Base-by-base conservation (phyloP, 2,113 vertebrate species). In the Australoheros scitulus region DNA sequence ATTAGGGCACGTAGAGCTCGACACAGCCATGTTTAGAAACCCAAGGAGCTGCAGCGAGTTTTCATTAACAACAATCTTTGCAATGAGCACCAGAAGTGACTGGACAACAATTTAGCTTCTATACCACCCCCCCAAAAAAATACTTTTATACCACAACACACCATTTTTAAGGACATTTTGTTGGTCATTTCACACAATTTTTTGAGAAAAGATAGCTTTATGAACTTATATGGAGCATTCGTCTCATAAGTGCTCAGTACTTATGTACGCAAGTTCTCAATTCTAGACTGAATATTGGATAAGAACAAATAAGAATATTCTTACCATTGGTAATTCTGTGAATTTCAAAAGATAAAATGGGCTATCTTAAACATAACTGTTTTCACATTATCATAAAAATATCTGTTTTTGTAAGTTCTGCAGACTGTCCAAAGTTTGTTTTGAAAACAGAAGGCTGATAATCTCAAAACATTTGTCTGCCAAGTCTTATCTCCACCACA, bases 1-100 rank as follows among this genome's bases (percentile, higher is more conserved):
- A 1, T 75, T 32, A 17, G 7, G 58, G 14, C 43, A 0, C 15
- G 10, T 0, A 22, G n/a, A 11, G n/a, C n/a, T 13, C 55, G 2
- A 3, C 58, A 47, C 18, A 8, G 50, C 9, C 60, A 65, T 11
- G 55, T n/a, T 68, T 56, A 20, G 14, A 17, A 65, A 80, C 5
- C 20, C 68, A 36, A 58, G 10, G 17, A 58, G 47, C 65, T 50
- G 41, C 64, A 18, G 41, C 3, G 2, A 29, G 41, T 52, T 70
- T 7, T 32, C 5, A 52, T 43, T 9, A 70, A 70, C 24, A 70
- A 20, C 26, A 7, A 52, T 17, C 1, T 7, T 17, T 52, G 9
- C 24, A 70, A 43, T 20, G 43, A 3, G 17, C 24, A 4, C 50
- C 50, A 3, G 41, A 50, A 7, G 14, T 70, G 15, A 29, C 24